Evolutionary conservation across 2,888 invertebrate species (phyloP).

Genomic region (Athripsodes cinereus): DNA sequence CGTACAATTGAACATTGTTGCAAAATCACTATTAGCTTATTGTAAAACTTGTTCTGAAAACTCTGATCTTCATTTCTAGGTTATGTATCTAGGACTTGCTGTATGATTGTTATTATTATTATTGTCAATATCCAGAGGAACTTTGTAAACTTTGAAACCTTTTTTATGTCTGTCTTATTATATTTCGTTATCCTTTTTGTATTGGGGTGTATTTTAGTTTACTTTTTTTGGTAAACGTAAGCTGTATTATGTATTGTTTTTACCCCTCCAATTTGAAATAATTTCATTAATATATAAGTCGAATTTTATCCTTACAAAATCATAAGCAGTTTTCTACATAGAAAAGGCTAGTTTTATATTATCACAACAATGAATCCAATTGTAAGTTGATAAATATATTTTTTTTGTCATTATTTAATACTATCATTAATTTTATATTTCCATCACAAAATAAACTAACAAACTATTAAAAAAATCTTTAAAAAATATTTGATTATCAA

Average conservation of each 20-base stretch:
- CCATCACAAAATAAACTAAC: not conserved
- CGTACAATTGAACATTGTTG: too few relatives aligned
- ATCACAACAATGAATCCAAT: constrained; percentile 1
- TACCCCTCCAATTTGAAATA: not conserved
- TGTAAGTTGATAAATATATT: not conserved
- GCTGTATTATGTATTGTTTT: not conserved
- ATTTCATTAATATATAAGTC: not conserved
- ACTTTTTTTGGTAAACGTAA: not conserved
- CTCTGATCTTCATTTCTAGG: too few relatives aligned
- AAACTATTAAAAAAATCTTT: not conserved
- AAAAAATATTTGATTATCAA: not conserved
- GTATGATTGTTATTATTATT: too few relatives aligned
- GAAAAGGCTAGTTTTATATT: constrained; percentile 15
- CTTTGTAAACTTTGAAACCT: too few relatives aligned
- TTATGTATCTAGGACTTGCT: too few relatives aligned
- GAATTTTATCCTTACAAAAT: not conserved
- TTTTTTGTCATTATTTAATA: not conserved
- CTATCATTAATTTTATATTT: not conserved
- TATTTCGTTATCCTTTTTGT: not conserved
- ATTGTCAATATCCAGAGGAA: too few relatives aligned
- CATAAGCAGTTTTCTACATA: constrained; percentile 20
- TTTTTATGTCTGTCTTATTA: too few relatives aligned
- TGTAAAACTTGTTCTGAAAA: too few relatives aligned
- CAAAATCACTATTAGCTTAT: too few relatives aligned
- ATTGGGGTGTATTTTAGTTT: not conserved